A percentile compares a stretch with the other conserved stretches of the same genome.
phyloP scores from a whole-genome alignment of 2,113 vertebrate species.

The Spea bombifrons region DNA sequence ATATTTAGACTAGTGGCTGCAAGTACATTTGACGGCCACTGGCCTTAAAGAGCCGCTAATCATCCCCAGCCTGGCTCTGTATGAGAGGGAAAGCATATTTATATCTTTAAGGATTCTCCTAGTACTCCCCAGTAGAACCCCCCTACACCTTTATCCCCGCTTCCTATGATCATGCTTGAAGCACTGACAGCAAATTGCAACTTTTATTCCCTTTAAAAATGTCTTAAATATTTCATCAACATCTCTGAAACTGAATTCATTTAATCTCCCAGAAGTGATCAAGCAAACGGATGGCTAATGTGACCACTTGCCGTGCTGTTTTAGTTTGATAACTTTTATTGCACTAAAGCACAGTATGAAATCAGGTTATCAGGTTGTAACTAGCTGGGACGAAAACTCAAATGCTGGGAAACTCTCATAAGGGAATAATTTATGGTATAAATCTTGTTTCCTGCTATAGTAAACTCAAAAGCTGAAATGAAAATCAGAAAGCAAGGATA shows the following conservation, averaged over 20 bases:
- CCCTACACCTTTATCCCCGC: too few species aligned
- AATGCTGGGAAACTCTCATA: constrained; percentile 54
- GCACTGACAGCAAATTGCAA: not conserved
- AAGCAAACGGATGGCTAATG: constrained; percentile 74
- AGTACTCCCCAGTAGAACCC: too few species aligned
- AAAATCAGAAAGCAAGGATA: constrained; percentile 52
- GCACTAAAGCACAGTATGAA: constrained; percentile 70
- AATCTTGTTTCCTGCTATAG: constrained; percentile 43
- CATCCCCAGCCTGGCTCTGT: too few species aligned
- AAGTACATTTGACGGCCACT: too few species aligned
- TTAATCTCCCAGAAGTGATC: constrained; percentile 74
- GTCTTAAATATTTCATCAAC: constrained; percentile 77
- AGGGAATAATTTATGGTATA: constrained; percentile 18
- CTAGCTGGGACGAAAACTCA: constrained; percentile 61
- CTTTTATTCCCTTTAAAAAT: constrained; percentile 52
- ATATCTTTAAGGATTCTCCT: too few species aligned
- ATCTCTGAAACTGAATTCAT: constrained; percentile 72
- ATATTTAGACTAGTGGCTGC: too few species aligned
- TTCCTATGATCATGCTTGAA: not conserved
- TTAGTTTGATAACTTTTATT: constrained; percentile 75
- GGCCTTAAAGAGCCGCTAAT: too few species aligned
- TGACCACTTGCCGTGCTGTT: constrained; percentile 70
- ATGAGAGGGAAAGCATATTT: too few species aligned
- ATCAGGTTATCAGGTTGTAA: constrained; percentile 72
- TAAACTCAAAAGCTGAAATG: constrained; percentile 22